Conservation (phyloP, 1,140 invertebrate species). For the Pissodes strobi region DNA sequence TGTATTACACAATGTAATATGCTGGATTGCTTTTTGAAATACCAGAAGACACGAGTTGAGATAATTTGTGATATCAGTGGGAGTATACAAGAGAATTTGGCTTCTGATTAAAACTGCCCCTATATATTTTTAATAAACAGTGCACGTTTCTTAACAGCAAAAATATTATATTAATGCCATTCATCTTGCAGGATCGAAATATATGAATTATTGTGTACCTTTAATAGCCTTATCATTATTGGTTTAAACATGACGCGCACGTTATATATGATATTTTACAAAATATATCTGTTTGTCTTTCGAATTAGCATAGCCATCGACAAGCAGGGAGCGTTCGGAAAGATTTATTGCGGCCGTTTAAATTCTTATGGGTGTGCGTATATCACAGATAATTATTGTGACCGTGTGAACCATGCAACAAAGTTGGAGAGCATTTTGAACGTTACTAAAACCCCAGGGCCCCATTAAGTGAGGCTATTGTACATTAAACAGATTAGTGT, state of each 20-base stretch:
- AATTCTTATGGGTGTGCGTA: constrained; percentile 36
- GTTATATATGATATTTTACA: too few species aligned
- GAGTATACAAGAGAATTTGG: too few species aligned
- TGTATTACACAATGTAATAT: too few species aligned
- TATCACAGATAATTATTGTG: constrained; percentile 37
- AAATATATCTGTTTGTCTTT: not conserved
- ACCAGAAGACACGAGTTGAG: too few species aligned
- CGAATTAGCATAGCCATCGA: constrained; percentile 6
- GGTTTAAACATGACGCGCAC: not conserved
- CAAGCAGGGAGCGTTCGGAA: constrained; percentile 5
- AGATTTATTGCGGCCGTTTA: constrained; percentile 30
- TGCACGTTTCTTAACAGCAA: too few species aligned
- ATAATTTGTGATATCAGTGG: too few species aligned
- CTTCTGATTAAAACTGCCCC: too few species aligned
- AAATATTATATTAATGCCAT: too few species aligned
- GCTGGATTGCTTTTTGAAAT: too few species aligned
- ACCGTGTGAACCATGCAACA: constrained; percentile 33
- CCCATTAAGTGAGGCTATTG: constrained; percentile 33
- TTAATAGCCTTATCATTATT: not conserved
- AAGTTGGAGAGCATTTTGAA: constrained; percentile 35
- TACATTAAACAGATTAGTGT: constrained; percentile 38
- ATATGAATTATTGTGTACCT: too few species aligned
- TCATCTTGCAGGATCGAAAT: too few species aligned
- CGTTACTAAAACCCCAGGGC: constrained; percentile 29
- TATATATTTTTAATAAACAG: too few species aligned